A percentile compares a stretch with the other conserved stretches of the same genome.
phyloP scores from a whole-genome alignment of 2,797 vertebrate species.

The Steatocranus sp. region DNA sequence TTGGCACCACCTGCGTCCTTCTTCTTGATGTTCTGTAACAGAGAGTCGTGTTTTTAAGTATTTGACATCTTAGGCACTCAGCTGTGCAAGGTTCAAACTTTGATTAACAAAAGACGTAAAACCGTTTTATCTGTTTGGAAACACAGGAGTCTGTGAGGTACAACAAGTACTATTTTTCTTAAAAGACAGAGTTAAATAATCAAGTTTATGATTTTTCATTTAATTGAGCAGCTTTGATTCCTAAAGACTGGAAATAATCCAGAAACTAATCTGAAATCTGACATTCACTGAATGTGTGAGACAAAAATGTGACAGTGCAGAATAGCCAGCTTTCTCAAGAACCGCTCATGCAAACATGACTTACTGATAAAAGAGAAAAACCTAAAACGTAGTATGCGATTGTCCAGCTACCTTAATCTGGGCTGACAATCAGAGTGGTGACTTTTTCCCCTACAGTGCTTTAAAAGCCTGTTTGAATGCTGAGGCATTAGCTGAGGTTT shows the following conservation, averaged over 20 bases:
- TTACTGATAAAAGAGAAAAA: neutral
- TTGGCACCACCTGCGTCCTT: conserved; percentile 79
- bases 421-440: neutral
- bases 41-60: neutral
- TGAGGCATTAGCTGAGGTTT: neutral
- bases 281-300: neutral
- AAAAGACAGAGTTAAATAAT: neutral
- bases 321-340: neutral
- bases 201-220: neutral
- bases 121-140: neutral
- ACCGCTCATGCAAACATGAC: neutral
- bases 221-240: neutral
- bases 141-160: neutral
- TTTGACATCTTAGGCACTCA: neutral
- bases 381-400: neutral
- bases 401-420: neutral
- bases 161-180: neutral
- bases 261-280: neutral
- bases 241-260: neutral
- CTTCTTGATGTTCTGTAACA: conserved; percentile 86
- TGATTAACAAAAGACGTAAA: neutral
- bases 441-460: neutral
- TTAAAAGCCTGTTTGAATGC: neutral
- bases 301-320: neutral
- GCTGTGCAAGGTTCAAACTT: neutral